Base-by-base conservation (phyloP, 2,888 invertebrate genomes). In the Cantharis flavilabris region DNA sequence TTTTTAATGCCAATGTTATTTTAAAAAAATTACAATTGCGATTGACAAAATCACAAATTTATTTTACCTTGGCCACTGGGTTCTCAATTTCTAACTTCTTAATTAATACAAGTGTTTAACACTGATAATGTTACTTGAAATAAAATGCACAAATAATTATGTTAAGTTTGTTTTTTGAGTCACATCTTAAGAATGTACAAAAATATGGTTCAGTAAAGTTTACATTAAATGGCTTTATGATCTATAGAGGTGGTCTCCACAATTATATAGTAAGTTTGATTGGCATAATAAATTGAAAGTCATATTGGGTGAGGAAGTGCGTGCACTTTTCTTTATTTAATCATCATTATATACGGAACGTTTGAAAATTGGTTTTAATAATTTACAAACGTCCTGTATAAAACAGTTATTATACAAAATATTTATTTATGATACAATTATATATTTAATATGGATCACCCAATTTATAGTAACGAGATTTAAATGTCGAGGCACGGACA, bases 401-500 rank as follows among this genome's bases (percentile, higher is more conserved):
- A 49, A 33, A 49, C 7, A 33, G 13, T 33, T 49, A 49, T 49
- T 49, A 49, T 33, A 33, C 5, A 49, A 49, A 49, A 49, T n/a
- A n/a, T 49, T 49, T 49, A 49, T n/a, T 49, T 49, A 13, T 33
- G 49, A 49, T 49, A 49, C n/a, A 49, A 49, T 30, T 5, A 49
- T 49, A 49, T n/a, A 49, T 49, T 49, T n/a, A 49, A n/a, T 14
- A 30, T 28, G 69, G 23, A 69, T 26, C 28, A 26, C 14, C 23
- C 23, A 69, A 26, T 69, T 67, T 67, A 18, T 49, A 49, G 49
- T 49, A 49, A 49, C n/a, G 49, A 49, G 49, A n/a, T 49, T 49
- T 49, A 49, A 49, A 49, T 49, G 49, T 16, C 65, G 72, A 72
- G 72, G 72, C 72, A 72, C 72, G 65, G 72, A 72, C 65, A 72